A percentile compares a stretch with the other conserved stretches of the same genome.
Evolutionary conservation across 2,797 vertebrate species (phyloP).

Genomic region (Sylvia borin): DNA sequence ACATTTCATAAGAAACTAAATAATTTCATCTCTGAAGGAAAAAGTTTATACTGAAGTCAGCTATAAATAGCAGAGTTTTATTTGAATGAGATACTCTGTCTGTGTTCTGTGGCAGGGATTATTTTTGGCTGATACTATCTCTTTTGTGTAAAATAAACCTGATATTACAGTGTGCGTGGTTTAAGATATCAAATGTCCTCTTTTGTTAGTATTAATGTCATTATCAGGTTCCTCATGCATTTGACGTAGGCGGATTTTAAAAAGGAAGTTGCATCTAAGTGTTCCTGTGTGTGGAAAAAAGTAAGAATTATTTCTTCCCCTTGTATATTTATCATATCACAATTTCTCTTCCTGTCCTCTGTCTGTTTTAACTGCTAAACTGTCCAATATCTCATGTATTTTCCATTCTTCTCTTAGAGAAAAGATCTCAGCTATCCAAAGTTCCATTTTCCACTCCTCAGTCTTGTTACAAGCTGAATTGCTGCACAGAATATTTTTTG

Average conservation of each 20-base stretch:
- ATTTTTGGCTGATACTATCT: constrained; percentile 25
- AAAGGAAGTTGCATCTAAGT: constrained; percentile 2
- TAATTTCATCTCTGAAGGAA: constrained; percentile 1
- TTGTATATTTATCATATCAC: constrained; percentile 14
- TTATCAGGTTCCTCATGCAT: not conserved
- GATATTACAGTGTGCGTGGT: not conserved
- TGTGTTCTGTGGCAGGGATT: constrained; percentile 6
- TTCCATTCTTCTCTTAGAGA: constrained; percentile 18
- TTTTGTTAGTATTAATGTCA: constrained; percentile 31
- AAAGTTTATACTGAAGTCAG: constrained; percentile 13
- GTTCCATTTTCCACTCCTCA: not conserved
- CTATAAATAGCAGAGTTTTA: constrained; percentile 34
- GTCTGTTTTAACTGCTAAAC: constrained; percentile 58
- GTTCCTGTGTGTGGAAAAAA: constrained; percentile 41
- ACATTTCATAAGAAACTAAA: not conserved
- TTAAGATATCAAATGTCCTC: not conserved
- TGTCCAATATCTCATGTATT: constrained; percentile 49
- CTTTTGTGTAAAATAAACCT: constrained; percentile 26
- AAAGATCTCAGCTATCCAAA: not conserved
- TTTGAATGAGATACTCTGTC: constrained; percentile 12
- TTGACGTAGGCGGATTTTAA: not conserved
- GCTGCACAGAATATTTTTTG: not conserved
- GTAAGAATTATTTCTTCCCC: constrained; percentile 38
- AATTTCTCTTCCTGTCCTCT: constrained; percentile 26
- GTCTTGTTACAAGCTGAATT: not conserved